phyloP scores from a whole-genome alignment of 2,113 vertebrate genomes.

The Desmodus rotundus region DNA sequence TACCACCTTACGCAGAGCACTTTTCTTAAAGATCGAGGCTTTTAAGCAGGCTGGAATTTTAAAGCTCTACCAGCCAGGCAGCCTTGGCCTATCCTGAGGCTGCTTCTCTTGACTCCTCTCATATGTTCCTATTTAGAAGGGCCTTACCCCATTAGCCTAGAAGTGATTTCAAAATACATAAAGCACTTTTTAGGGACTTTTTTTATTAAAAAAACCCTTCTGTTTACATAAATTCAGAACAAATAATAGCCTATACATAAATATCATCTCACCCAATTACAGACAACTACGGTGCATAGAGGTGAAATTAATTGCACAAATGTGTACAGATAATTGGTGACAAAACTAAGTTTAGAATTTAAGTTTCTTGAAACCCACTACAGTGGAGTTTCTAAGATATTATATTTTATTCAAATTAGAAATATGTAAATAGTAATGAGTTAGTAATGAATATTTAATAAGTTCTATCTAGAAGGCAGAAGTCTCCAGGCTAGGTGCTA shows the following conservation, averaged over 20 bases:
- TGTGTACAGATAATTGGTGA: background rate
- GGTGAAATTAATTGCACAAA: slow-evolving; percentile 14
- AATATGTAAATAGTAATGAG: background rate
- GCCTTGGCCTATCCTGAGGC: background rate
- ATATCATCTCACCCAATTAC: slow-evolving; percentile 46
- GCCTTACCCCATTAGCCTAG: background rate
- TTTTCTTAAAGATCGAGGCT: background rate
- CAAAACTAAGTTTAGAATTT: slow-evolving; percentile 20
- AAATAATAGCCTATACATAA: slow-evolving; percentile 47
- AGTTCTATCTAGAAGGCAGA: background rate
- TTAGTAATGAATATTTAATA: background rate
- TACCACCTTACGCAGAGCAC: background rate
- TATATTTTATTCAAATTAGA: slow-evolving; percentile 31
- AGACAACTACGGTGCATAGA: background rate
- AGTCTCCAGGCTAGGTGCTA: background rate
- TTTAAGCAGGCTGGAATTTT: background rate
- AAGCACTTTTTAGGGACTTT: slow-evolving; percentile 13
- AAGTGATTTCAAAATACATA: background rate
- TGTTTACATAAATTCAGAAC: slow-evolving; percentile 45
- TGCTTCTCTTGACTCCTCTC: background rate
- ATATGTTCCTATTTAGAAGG: background rate
- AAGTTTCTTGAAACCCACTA: background rate
- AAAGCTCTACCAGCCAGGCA: background rate
- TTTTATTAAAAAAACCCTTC: slow-evolving; percentile 17
- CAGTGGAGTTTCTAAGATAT: background rate